Percentiles rank a stretch among this genome's conserved stretches.
Conservation (phyloP, 1,140 invertebrate species). For the Lepidotrigona ventralis region DNA sequence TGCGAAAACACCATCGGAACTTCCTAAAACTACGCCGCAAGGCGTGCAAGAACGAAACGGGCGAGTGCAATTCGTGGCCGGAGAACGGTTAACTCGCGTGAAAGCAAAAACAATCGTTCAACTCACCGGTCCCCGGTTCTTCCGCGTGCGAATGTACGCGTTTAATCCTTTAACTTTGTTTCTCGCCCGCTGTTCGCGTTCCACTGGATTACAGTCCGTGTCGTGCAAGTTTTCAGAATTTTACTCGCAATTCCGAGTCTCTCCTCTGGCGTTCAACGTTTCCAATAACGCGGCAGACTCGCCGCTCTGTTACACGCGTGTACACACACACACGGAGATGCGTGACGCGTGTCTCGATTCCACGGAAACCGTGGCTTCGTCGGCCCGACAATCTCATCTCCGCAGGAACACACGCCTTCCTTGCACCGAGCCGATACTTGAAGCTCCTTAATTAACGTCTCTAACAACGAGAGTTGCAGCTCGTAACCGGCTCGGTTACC, state of each 20-base stretch:
- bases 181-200: background rate
- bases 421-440: slow-evolving; percentile 30
- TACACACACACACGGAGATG: background rate
- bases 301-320: slow-evolving; percentile 9
- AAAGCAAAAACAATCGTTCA: background rate
- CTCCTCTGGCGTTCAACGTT: slow-evolving; percentile 7
- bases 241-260: background rate
- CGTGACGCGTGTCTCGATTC: slow-evolving; percentile 41
- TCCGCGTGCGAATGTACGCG: background rate
- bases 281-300: slow-evolving; percentile 43
- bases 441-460: slow-evolving; percentile 64
- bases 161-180: background rate
- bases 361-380: slow-evolving; percentile 40
- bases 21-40: background rate
- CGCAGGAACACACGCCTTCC: slow-evolving; percentile 47
- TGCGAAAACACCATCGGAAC: background rate
- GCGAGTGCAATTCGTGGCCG: background rate
- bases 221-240: background rate
- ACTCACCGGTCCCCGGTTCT: background rate
- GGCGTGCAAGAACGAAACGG: background rate
- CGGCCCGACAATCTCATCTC: slow-evolving; percentile 61
- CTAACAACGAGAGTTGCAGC: slow-evolving; percentile 53
- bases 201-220: background rate
- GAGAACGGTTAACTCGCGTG: background rate
- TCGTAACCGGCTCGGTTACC: slow-evolving; percentile 18